Base-by-base conservation (phyloP, 2,888 invertebrate species). In the Willowsia nigromaculata region DNA sequence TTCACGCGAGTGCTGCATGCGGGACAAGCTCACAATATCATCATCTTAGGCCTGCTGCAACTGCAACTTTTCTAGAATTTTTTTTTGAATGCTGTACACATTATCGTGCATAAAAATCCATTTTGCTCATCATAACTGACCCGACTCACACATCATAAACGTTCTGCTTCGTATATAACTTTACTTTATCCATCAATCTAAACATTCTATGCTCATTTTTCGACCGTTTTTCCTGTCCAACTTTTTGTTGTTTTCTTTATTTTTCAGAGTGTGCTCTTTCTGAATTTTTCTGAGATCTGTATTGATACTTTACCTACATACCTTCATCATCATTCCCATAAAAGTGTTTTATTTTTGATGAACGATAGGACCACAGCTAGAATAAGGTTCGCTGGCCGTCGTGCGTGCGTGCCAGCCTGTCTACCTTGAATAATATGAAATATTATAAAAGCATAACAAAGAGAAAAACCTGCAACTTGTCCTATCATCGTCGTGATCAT, bases 401-500 rank as follows among this genome's bases (percentile, higher is more conserved):
- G 85, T 81, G 86, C 71, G 71, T 81, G 43, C 78, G 62, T 78
- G 86, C 86, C 86, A 81, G 81, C 85, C 25, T 85, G 85, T 78
- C 85, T 85, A 81, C 81, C 86, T 87, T 87, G 81, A 87, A 71
- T 81, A 71, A 15, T 18, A 18, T 22, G 71, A 71, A 71, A 37
- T 80, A 56, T 56, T 37, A 22, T 56, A 37, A 37, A 80, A 80
- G 11, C 22, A 80, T 56, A 80, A 84, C 50, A 86, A 59, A 87
- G 53, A 33, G n/a, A 78, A 76, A 78, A 62, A 87, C 86, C 81
- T 87, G 86, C 86, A 87, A 87, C 86, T 87, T 87, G 86, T 87
- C 86, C 80, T 87, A 87, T 87, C 86, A 81, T 80, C 86, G 86
- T 87, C 81, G 65, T 78, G 68, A 85, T 85, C 85, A 85, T 80